Percentiles rank a stretch among this genome's conserved stretches.
phyloP scores from a whole-genome alignment of 2,888 invertebrate species.

The Luffia ferchaultella region DNA sequence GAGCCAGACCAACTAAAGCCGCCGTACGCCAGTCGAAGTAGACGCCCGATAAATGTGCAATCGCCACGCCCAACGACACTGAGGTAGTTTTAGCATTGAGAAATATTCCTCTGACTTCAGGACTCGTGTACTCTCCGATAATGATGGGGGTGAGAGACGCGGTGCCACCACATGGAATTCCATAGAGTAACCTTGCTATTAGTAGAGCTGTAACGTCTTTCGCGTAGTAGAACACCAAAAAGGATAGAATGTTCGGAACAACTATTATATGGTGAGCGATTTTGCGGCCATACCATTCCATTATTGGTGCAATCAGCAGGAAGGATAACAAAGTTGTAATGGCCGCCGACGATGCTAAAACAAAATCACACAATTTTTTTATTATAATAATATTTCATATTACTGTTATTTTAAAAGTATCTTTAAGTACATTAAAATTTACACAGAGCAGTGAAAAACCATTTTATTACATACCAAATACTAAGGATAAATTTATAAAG shows the following conservation, averaged over 20 bases:
- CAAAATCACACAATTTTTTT: too few species aligned
- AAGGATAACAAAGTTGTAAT: neutral
- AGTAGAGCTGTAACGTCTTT: conserved; percentile 22
- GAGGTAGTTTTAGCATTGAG: conserved; percentile 34
- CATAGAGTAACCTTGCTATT: conserved; percentile 26
- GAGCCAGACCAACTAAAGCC: conserved; percentile 5
- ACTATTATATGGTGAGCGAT: conserved; percentile 24
- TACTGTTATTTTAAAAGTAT: too few species aligned
- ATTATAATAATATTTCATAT: too few species aligned
- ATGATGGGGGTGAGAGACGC: conserved; percentile 30
- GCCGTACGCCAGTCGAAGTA: conserved; percentile 9
- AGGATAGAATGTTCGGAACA: conserved; percentile 27
- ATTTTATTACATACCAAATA: too few species aligned
- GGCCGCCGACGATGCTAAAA: neutral
- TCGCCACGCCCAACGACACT: conserved; percentile 20
- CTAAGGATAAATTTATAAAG: too few species aligned
- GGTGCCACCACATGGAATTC: conserved; percentile 26
- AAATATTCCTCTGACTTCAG: conserved; percentile 34
- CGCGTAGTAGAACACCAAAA: conserved; percentile 28
- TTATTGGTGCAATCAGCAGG: conserved; percentile 13
- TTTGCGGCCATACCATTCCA: conserved; percentile 30
- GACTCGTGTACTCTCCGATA: conserved; percentile 38
- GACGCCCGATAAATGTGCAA: conserved; percentile 8
- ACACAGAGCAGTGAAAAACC: too few species aligned
- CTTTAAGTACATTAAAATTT: too few species aligned